Conservation (phyloP, 1,140 invertebrate species). For the Eubasilissa regina region DNA sequence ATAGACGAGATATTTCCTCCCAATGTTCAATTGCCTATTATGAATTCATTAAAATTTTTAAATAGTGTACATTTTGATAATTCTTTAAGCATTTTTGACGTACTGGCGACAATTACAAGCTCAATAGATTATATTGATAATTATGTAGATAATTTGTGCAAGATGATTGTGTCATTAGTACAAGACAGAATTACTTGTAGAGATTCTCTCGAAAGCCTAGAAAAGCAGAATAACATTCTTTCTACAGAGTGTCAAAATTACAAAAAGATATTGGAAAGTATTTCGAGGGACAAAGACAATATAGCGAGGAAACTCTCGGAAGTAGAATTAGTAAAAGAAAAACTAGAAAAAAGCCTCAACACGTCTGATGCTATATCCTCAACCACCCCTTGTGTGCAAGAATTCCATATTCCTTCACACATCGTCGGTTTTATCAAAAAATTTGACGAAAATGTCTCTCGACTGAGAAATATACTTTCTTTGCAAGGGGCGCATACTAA, state of each 20-base stretch:
- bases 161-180: conserved; percentile 27
- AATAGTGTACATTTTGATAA: conserved; percentile 15
- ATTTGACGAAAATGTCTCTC: background rate
- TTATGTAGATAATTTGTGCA: conserved; percentile 16
- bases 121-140: conserved; percentile 27
- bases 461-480: background rate
- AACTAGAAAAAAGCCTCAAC: conserved; percentile 26
- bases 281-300: background rate
- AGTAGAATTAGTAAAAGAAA: conserved; percentile 20
- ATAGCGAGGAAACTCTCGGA: conserved; percentile 8
- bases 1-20: conserved; percentile 6
- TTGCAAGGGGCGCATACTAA: background rate
- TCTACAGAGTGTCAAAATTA: conserved; percentile 21
- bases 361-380: conserved; percentile 37
- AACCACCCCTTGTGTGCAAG: background rate
- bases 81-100: background rate
- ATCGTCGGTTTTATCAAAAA: conserved; percentile 2
- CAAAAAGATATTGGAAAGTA: background rate
- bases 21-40: background rate
- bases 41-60: conserved; percentile 18
- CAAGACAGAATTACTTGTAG: conserved; percentile 19
- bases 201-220: background rate
- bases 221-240: conserved; percentile 1
- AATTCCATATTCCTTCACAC: background rate
- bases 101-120: conserved; percentile 8